Percentiles rank a stretch among this genome's conserved stretches.
Evolutionary conservation across 2,888 invertebrate genomes (phyloP).

Genomic region (Aphidoletes aphidimyza): DNA sequence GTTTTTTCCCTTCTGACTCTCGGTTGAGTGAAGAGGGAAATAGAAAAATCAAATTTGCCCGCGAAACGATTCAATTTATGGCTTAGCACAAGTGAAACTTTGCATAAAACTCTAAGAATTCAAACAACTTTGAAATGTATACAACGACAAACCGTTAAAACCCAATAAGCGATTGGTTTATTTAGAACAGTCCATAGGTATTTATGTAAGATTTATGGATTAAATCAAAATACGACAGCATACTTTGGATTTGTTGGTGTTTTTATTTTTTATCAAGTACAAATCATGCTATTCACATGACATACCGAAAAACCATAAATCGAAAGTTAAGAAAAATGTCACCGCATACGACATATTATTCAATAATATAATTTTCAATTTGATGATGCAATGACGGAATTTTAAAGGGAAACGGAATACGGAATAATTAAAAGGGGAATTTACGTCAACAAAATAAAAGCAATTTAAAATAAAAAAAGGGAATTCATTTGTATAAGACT

Average conservation of each 20-base stretch:
- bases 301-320: background rate
- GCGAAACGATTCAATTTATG: background rate
- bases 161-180: background rate
- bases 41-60: background rate
- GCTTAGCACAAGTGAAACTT: too few species aligned
- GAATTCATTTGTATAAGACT: constrained; percentile 7
- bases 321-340: constrained; percentile 2
- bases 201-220: constrained; percentile 6
- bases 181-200: background rate
- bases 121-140: background rate
- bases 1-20: background rate
- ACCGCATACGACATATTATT: background rate
- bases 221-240: background rate
- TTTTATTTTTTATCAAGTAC: background rate
- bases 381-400: constrained; percentile 5
- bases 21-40: too few species aligned
- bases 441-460: constrained; percentile 18
- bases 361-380: background rate
- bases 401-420: background rate
- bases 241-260: too few species aligned
- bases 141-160: too few species aligned
- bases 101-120: too few species aligned
- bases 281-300: background rate
- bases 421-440: background rate
- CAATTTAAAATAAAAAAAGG: too few species aligned